phyloP scores from a whole-genome alignment of 2,888 invertebrate species.

The Herminia tarsipennalis region DNA sequence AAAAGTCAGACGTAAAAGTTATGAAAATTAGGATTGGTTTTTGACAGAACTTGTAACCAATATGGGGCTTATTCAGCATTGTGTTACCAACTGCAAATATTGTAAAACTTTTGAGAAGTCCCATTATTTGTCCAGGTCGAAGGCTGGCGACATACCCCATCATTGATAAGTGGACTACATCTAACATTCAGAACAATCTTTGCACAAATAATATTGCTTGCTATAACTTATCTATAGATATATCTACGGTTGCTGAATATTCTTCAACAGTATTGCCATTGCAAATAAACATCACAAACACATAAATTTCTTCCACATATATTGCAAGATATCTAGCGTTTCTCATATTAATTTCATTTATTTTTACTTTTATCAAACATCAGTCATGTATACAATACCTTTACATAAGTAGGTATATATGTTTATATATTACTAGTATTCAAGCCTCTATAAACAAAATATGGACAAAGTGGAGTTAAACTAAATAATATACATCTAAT shows the following conservation, averaged over 20 bases:
- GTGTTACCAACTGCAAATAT: too few relatives aligned
- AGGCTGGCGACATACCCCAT: too few relatives aligned
- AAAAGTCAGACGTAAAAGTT: too few relatives aligned
- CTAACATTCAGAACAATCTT: slow-evolving; percentile 8
- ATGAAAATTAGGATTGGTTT: too few relatives aligned
- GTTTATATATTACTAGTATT: slow-evolving; percentile 20
- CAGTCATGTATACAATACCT: slow-evolving; percentile 1
- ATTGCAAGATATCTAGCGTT: slow-evolving; percentile 17
- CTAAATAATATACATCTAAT: slow-evolving; percentile 6
- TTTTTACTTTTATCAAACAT: slow-evolving; percentile 11
- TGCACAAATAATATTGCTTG: slow-evolving; percentile 32
- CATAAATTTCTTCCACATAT: slow-evolving; percentile 20
- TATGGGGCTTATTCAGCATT: too few relatives aligned
- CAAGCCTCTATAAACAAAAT: slow-evolving; percentile 27
- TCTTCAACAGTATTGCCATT: slow-evolving; percentile 26
- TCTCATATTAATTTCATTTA: too few relatives aligned
- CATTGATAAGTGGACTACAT: too few relatives aligned
- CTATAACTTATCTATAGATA: slow-evolving; percentile 20
- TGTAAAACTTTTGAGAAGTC: too few relatives aligned
- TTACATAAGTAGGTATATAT: slow-evolving; percentile 5
- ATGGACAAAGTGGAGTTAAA: slow-evolving; percentile 3
- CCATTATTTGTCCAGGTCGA: too few relatives aligned
- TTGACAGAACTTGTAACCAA: too few relatives aligned
- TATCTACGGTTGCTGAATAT: slow-evolving; percentile 27
- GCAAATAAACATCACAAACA: slow-evolving; percentile 29